Base-by-base conservation (phyloP, 92 coral and sea anemone species). In the Siderastrea radians region DNA sequence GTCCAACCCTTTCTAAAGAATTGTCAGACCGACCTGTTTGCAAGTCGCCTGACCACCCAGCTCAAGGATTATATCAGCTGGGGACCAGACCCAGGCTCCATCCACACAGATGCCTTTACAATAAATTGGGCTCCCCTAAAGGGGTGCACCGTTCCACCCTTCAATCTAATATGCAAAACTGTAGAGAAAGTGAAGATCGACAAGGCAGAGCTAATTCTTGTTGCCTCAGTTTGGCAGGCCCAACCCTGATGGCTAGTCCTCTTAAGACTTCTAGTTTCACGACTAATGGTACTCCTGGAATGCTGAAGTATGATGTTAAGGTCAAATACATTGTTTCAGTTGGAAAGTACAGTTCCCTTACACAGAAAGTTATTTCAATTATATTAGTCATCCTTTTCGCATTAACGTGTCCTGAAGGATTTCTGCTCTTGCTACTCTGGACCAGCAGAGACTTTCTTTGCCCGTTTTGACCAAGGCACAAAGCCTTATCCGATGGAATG, bases 101-200 rank as follows among this genome's bases (percentile, higher is more conserved):
- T 72, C 7, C 48, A 82, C 72, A 71, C 84, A 51, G 79, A 63
- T 63, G 68, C 68, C 5, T 7, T 63, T 3, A 63, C 68, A 15
- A 15, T 69, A 49, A 68, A 80, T 66, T 86, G 87, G 90, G 7
- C 53, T 1, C 63, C n/a, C 51, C 58, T 80, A 15, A 69, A 64
- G 54, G 91, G 77, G 5, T 83, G 78, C 57, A 86, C 82, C 58
- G 83, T 79, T 49, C 90, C 90, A 6, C 94, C 91, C 13, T 87
- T 87, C 75, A 52, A 63, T 67, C 69, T 88, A 52, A 67, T 87
- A 8, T 55, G 88, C 15, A 71, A 73, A 67, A 82, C 84, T 1
- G 65, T 83, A 48, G 58, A 73, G 78, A 87, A 66, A 19, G 90
- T 84, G 11, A 17, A 26, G 4, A 7, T 47, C 47, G 90, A 87